Base-by-base conservation (phyloP, 2,797 vertebrate genomes). In the Enteromius trimaculatus region DNA sequence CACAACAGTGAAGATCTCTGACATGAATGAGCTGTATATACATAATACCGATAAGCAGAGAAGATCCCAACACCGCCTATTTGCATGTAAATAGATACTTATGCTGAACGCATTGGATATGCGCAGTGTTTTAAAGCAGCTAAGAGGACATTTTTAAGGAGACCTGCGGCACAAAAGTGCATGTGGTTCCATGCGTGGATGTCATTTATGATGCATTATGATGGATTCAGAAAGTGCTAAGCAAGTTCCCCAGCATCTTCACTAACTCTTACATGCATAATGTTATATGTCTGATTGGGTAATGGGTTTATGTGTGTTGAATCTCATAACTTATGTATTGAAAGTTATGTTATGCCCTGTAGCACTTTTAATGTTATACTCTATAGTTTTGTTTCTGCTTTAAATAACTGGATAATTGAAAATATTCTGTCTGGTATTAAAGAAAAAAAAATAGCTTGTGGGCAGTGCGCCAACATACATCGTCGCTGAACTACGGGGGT, bases 21-120 rank as follows among this genome's bases (percentile, higher is more conserved):
- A 74, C 26, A 80, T 80, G 64, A 75, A 69, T 66, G n/a, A 11
- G 58, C 23, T 62, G n/a, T 64, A 21, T 21, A 69, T 70, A 16
- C 53, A 51, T 79, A 88, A 75, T 70, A 34, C 62, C 37, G 84
- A 88, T 55, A 84, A 79, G 60, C 88, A 77, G 37, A 65, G 75
- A 82, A 88, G 85, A 88, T 78, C 69, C 66, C 84, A 1, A 0
- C 51, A 79, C 85, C 60, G 77, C 68, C 44, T 70, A 77, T 90
- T 88, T 88, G 80, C 85, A 89, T 89, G 58, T 82, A 89, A 89
- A 91, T 80, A 87, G 84, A 89, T 77, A 65, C 85, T 85, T 78
- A 76, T 74, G 77, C 65, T n/a, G 14, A 58, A 23, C 64, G 81
- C 17, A 64, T 44, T 13, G n/a, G 26, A 66, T 84, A 82, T 77